Evolutionary conservation across 2,797 vertebrate species (phyloP).

Genomic region (Acanthurus leucopareius): DNA sequence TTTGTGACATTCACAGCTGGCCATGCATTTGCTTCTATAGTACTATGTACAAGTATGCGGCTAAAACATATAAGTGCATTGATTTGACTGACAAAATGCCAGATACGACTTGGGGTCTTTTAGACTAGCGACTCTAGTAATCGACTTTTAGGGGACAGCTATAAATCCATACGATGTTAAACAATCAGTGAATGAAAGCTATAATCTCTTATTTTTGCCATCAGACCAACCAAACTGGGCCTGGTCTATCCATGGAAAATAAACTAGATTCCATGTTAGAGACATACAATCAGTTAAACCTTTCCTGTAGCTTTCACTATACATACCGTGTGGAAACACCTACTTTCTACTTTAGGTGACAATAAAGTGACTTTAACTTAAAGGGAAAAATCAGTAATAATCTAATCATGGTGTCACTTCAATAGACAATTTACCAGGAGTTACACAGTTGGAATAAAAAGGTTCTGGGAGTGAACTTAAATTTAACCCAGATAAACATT

Average conservation of each 20-base stretch:
- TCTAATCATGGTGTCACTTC: slow-evolving; percentile 32
- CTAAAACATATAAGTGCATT: too few species aligned
- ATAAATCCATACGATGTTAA: not conserved
- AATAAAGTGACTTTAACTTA: slow-evolving; percentile 63
- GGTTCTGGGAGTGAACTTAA: slow-evolving; percentile 28
- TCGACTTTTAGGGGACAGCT: too few species aligned
- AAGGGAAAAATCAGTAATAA: slow-evolving; percentile 50
- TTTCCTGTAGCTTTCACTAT: slow-evolving; percentile 32
- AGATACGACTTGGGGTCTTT: too few species aligned
- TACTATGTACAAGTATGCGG: too few species aligned
- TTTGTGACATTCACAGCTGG: too few species aligned
- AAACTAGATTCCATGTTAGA: slow-evolving; percentile 24
- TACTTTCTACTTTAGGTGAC: slow-evolving; percentile 45
- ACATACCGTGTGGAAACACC: slow-evolving; percentile 35
- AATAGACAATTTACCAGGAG: slow-evolving; percentile 30
- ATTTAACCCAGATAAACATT: slow-evolving; percentile 41
- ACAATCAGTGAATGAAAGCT: slow-evolving; percentile 6
- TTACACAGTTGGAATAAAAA: slow-evolving; percentile 26
- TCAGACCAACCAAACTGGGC: slow-evolving; percentile 22
- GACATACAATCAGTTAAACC: slow-evolving; percentile 24
- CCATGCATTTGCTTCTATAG: too few species aligned
- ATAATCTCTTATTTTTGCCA: slow-evolving; percentile 13
- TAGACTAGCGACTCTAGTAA: too few species aligned
- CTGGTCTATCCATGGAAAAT: slow-evolving; percentile 33
- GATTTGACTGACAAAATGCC: too few species aligned